Percentiles rank a stretch among this genome's conserved stretches.
phyloP scores from a whole-genome alignment of 2,113 vertebrate species.

The Catharus bicknelli region DNA sequence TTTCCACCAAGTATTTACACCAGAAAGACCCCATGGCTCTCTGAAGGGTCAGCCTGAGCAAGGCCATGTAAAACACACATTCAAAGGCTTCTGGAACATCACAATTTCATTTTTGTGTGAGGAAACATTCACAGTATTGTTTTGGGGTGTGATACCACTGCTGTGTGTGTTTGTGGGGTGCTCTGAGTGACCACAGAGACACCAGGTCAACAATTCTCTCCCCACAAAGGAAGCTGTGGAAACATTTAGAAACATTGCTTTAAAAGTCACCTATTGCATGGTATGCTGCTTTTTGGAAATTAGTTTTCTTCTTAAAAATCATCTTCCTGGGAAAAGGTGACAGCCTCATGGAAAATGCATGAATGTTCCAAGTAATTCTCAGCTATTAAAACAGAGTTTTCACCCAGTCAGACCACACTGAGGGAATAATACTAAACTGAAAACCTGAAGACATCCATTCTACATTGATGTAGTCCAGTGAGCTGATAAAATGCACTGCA shows the following conservation, averaged over 20 bases:
- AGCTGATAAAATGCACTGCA: background rate
- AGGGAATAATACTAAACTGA: conserved; percentile 11
- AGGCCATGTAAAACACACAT: background rate
- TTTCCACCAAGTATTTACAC: background rate
- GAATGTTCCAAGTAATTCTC: conserved; percentile 26
- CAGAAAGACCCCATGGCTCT: background rate
- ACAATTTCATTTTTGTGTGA: background rate
- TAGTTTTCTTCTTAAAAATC: background rate
- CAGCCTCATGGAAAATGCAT: background rate
- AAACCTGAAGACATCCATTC: background rate
- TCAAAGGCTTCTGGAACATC: background rate
- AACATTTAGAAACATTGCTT: fast-evolving
- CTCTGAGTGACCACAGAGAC: background rate
- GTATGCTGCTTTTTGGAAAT: background rate
- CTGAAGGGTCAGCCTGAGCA: background rate
- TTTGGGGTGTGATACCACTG: background rate
- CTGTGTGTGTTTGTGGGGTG: background rate
- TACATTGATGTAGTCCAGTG: background rate
- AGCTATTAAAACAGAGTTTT: conserved; percentile 33
- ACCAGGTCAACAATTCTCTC: background rate
- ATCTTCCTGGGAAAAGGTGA: fast-evolving
- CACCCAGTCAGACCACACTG: background rate
- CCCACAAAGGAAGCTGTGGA: fast-evolving
- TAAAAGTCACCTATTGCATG: background rate
- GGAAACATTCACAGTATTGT: background rate